These are phyloP conservation scores for Dichetophora obliterata DNA, from an alignment of 2,888 invertebrate species.

Conservation along the genomic window DNA sequence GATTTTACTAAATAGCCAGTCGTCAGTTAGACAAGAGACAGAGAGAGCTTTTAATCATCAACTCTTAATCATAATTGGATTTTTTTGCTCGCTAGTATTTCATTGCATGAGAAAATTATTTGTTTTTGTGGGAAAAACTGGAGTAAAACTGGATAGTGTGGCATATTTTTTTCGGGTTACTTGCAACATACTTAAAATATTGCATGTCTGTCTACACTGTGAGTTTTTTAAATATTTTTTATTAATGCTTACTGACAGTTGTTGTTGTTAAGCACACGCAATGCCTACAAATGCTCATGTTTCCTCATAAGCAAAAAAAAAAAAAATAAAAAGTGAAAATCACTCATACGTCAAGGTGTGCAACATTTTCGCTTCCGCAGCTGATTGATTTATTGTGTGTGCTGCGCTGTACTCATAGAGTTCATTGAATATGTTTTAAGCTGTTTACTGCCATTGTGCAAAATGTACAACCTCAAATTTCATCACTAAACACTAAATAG, in stretches of 20 bases:
- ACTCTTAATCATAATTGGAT: constrained; percentile 29
- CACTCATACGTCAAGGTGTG: no score
- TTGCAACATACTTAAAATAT: no score
- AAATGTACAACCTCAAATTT: constrained; percentile 20
- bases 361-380: neutral
- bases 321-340: neutral
- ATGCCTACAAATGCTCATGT: neutral
- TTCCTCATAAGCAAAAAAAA: neutral
- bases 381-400: no score
- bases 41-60: constrained; percentile 12
- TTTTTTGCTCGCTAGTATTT: neutral
- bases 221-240: neutral
- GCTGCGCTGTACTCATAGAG: no score
- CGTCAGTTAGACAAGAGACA: no score
- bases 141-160: neutral
- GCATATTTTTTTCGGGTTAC: neutral
- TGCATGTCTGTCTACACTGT: no score
- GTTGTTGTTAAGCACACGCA: neutral
- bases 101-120: constrained; percentile 1
- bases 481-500: constrained; percentile 9
- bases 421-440: no score
- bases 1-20: no score
- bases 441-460: no score
- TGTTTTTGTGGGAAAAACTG: constrained; percentile 11
- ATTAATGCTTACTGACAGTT: neutral